A percentile compares a stretch with the other conserved stretches of the same genome.
phyloP scores from a whole-genome alignment of 2,888 invertebrate species.

The Cylloceria caligata region DNA sequence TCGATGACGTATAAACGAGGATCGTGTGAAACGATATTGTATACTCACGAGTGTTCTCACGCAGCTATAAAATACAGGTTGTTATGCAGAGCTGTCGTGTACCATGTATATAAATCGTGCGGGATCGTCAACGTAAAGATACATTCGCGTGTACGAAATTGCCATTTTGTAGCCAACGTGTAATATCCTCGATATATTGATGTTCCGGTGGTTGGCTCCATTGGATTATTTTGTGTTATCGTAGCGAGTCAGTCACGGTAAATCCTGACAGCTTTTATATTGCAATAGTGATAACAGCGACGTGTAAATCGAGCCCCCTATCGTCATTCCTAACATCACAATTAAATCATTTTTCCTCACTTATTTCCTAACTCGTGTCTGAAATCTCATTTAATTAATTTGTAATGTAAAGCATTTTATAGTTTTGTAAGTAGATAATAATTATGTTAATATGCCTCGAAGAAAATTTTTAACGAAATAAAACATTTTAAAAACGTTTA shows the following conservation, averaged over 20 bases:
- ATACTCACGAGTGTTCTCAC: slow-evolving; percentile 29
- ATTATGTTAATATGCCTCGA: not conserved
- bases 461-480: too few species aligned
- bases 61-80: slow-evolving; percentile 26
- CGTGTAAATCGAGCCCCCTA: slow-evolving; percentile 1
- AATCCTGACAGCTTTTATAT: slow-evolving; percentile 12
- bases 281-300: slow-evolving; percentile 3
- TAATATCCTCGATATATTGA: slow-evolving; percentile 19
- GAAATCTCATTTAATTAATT: not conserved
- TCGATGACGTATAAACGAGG: slow-evolving; percentile 18
- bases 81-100: slow-evolving; percentile 23
- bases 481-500: too few species aligned
- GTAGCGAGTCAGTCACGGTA: slow-evolving; percentile 17
- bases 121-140: slow-evolving; percentile 28
- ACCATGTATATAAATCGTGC: slow-evolving; percentile 32
- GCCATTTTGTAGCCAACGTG: slow-evolving; percentile 19
- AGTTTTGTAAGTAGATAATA: too few species aligned
- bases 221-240: slow-evolving; percentile 6
- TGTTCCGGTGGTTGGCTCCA: slow-evolving; percentile 5
- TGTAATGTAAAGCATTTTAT: too few species aligned
- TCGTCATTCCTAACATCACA: not conserved
- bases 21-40: slow-evolving; percentile 39
- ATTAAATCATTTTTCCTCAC: not conserved
- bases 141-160: slow-evolving; percentile 28
- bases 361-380: not conserved